Conservation (phyloP, 2,888 invertebrate genomes). For the Caradrina clavipalpis region DNA sequence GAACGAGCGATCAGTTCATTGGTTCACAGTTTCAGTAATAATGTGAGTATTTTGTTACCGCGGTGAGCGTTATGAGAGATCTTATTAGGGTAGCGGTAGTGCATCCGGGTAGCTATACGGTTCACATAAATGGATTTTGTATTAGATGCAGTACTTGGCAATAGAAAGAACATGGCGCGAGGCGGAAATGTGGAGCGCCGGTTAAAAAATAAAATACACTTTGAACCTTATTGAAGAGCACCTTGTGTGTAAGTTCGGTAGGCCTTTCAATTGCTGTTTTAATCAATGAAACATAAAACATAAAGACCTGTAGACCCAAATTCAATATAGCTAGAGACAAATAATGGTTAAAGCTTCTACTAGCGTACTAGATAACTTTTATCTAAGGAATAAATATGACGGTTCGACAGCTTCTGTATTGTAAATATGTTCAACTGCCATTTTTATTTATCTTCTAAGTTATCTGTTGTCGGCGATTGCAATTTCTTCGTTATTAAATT, state of each 20-base stretch:
- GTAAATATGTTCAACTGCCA: neutral
- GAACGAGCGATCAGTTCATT: constrained; percentile 62
- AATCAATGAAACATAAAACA: constrained; percentile 1
- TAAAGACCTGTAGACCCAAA: neutral
- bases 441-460: neutral
- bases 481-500: neutral
- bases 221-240: constrained; percentile 63
- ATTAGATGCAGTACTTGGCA: constrained; percentile 73
- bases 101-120: constrained; percentile 67
- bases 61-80: constrained; percentile 61
- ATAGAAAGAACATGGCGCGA: constrained; percentile 67
- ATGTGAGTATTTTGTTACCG: constrained; percentile 59
- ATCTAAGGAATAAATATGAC: neutral
- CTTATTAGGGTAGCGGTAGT: constrained; percentile 67
- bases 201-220: constrained; percentile 70
- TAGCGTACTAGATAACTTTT: neutral
- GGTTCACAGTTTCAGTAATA: constrained; percentile 44
- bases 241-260: constrained; percentile 20
- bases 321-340: neutral
- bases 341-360: neutral
- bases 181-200: constrained; percentile 50
- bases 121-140: constrained; percentile 80
- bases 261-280: constrained; percentile 29
- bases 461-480: neutral
- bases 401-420: neutral